phyloP scores from a whole-genome alignment of 2,113 vertebrate genomes.

The Laticauda laticaudata region DNA sequence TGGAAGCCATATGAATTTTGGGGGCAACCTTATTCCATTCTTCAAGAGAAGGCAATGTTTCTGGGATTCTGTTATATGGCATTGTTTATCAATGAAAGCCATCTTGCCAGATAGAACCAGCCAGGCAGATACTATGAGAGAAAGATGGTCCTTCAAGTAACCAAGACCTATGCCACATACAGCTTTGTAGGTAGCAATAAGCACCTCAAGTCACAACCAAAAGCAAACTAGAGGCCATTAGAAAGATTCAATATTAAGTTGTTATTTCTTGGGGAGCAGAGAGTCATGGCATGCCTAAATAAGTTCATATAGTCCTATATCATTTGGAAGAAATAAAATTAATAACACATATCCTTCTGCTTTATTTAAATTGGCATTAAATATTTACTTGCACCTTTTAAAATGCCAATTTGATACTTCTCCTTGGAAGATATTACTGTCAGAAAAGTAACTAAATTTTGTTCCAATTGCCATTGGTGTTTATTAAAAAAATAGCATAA shows the following conservation, averaged over 20 bases:
- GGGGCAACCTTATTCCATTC: background rate
- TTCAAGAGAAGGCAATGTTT: background rate
- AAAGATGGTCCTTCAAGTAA: background rate
- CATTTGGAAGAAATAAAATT: background rate
- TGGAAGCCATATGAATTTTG: background rate
- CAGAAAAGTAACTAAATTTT: background rate
- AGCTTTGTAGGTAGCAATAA: background rate
- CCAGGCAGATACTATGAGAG: background rate
- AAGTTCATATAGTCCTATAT: background rate
- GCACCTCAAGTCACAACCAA: background rate
- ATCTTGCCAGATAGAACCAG: background rate
- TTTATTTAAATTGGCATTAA: too few relatives aligned
- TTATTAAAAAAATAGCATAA: background rate
- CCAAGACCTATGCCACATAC: background rate
- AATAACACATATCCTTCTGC: background rate
- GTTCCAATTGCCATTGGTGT: background rate
- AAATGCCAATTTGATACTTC: too few relatives aligned
- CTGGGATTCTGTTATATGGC: background rate
- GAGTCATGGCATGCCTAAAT: background rate
- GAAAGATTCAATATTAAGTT: background rate
- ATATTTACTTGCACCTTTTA: too few relatives aligned
- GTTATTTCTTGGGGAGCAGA: background rate
- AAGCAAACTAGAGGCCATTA: background rate
- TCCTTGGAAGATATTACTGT: too few relatives aligned
- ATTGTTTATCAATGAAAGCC: background rate